Evolutionary conservation across 2,113 vertebrate genomes (phyloP).

Genomic region (Illadopsis cleaveri): DNA sequence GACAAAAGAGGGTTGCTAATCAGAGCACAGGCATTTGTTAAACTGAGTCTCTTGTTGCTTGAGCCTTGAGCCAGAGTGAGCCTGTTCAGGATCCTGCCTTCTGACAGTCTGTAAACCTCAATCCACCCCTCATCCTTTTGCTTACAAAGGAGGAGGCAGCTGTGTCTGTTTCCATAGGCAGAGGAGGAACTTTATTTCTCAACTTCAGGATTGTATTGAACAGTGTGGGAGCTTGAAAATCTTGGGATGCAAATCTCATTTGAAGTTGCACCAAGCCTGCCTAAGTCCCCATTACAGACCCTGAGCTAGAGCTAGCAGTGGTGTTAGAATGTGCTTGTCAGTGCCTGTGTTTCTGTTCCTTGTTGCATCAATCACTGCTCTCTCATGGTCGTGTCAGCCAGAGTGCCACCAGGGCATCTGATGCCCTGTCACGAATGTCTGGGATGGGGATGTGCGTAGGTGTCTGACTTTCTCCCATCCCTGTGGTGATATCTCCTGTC

Average conservation of each 20-base stretch:
- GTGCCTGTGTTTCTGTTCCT: not conserved
- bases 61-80: not conserved
- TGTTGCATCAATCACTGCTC: not conserved
- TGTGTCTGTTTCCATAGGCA: not conserved
- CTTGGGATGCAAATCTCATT: not conserved
- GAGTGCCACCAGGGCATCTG: not conserved
- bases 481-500: not conserved
- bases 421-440: not conserved
- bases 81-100: not conserved
- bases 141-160: not conserved
- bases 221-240: not conserved
- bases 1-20: not conserved
- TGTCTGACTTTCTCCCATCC: not conserved
- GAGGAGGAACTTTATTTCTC: not conserved
- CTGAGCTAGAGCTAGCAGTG: not conserved
- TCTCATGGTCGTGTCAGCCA: rapidly evolving
- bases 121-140: not conserved
- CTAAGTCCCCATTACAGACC: not conserved
- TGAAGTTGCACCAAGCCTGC: not conserved
- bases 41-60: not conserved
- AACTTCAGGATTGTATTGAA: not conserved
- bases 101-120: not conserved
- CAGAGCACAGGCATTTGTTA: not conserved
- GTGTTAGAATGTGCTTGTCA: not conserved
- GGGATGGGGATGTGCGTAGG: not conserved